Conservation (phyloP, 2,797 vertebrate genomes). For the Lepilemur ruficaudatus region DNA sequence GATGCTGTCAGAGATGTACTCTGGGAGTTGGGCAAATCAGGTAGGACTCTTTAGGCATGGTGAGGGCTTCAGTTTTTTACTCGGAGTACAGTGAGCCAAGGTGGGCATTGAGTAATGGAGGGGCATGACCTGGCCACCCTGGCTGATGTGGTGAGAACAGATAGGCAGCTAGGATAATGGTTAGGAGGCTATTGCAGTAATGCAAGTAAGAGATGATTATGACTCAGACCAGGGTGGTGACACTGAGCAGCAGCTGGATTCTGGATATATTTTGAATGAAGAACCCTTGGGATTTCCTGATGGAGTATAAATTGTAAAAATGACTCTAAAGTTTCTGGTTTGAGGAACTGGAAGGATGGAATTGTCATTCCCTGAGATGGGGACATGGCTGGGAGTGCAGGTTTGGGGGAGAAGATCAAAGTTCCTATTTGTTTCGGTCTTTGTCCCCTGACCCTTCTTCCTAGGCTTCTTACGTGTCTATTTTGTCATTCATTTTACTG, state of each 20-base stretch:
- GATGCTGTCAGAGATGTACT: background rate
- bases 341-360: background rate
- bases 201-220: background rate
- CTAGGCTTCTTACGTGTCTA: background rate
- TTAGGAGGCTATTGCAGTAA: background rate
- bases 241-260: background rate
- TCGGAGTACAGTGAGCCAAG: background rate
- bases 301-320: background rate
- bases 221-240: background rate
- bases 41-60: background rate
- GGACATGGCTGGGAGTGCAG: background rate
- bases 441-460: background rate
- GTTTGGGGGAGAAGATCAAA: background rate
- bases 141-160: background rate
- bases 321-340: background rate
- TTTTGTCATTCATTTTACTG: background rate
- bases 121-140: background rate
- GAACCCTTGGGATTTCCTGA: background rate
- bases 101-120: background rate
- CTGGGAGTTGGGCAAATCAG: background rate
- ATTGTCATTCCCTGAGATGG: background rate
- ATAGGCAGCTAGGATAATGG: background rate
- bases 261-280: background rate
- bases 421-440: background rate
- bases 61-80: background rate